Evolutionary conservation across 2,888 invertebrate species (phyloP).

Genomic region (Abrostola tripartita): DNA sequence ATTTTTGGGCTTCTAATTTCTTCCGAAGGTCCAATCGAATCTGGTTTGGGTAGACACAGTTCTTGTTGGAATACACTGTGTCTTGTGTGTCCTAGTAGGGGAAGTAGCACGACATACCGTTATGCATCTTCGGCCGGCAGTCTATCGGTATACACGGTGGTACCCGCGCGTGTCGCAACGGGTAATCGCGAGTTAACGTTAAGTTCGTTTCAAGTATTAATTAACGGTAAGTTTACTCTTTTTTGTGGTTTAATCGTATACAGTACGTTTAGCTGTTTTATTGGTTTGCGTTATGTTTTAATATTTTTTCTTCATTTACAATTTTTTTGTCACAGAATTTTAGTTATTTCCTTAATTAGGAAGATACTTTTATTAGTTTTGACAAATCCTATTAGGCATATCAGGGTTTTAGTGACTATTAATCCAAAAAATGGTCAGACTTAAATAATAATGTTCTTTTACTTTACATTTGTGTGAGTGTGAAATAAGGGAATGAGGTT

Average conservation of each 20-base stretch:
- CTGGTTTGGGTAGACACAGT: conserved; percentile 52
- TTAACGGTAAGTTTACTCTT: conserved; percentile 72
- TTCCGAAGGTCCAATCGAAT: conserved; percentile 47
- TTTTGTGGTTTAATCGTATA: conserved; percentile 24
- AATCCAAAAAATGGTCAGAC: too few species aligned
- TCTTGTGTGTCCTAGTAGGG: conserved; percentile 57
- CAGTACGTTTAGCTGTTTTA: conserved; percentile 36
- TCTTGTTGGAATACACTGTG: conserved; percentile 54
- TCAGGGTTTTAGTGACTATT: too few species aligned
- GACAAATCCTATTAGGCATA: too few species aligned
- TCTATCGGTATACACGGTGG: conserved; percentile 68
- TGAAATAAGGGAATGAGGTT: conserved; percentile 41
- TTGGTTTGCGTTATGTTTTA: conserved; percentile 34
- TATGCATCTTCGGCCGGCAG: conserved; percentile 72
- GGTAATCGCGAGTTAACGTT: conserved; percentile 53
- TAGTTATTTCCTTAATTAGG: too few species aligned
- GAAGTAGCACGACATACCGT: conserved; percentile 83
- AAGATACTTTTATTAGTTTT: too few species aligned
- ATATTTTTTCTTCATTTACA: conserved; percentile 18
- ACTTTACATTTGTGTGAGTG: neutral
- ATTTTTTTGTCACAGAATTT: neutral
- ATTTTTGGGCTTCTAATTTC: conserved; percentile 44
- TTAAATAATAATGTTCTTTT: too few species aligned
- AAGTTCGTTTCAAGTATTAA: conserved; percentile 48
- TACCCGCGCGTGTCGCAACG: conserved; percentile 67